phyloP scores from a whole-genome alignment of 2,113 vertebrate species.

The Colius striatus region DNA sequence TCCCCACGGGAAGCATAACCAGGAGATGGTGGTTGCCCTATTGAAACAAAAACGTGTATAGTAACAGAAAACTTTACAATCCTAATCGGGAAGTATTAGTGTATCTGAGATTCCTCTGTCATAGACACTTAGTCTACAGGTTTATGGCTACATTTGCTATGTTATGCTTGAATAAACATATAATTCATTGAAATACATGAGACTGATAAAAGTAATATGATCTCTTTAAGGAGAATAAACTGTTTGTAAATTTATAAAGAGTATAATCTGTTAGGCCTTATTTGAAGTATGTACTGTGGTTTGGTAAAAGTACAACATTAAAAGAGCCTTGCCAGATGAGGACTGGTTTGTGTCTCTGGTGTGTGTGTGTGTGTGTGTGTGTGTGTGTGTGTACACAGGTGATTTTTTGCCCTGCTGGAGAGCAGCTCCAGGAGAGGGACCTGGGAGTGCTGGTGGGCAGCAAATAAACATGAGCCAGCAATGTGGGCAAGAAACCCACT shows the following conservation, averaged over 20 bases:
- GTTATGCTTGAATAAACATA: slow-evolving; percentile 72
- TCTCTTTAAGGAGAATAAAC: slow-evolving; percentile 72
- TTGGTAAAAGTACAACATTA: slow-evolving; percentile 78
- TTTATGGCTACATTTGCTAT: slow-evolving; percentile 73
- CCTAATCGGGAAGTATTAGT: slow-evolving; percentile 55
- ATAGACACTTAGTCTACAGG: slow-evolving; percentile 66
- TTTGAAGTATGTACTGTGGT: slow-evolving; percentile 78
- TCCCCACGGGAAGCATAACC: slow-evolving; percentile 30
- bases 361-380: not conserved
- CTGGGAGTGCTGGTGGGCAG: too few relatives aligned
- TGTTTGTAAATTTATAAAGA: slow-evolving; percentile 73
- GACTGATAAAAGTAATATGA: slow-evolving; percentile 48
- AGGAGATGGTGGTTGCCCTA: not conserved
- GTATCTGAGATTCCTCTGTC: slow-evolving; percentile 68
- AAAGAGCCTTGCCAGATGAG: slow-evolving; percentile 75
- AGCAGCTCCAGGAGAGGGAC: too few relatives aligned
- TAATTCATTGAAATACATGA: slow-evolving; percentile 62
- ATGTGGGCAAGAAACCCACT: not conserved
- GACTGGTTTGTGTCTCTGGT: too few relatives aligned
- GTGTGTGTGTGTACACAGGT: too few relatives aligned
- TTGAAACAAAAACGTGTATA: slow-evolving; percentile 61
- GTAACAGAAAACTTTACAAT: not conserved
- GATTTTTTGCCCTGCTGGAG: too few relatives aligned
- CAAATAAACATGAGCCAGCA: too few relatives aligned
- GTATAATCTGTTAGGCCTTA: slow-evolving; percentile 76